Percentiles rank a stretch among this genome's conserved stretches.
Evolutionary conservation across 2,113 vertebrate genomes (phyloP).

Genomic region (Hippocampus zosterae): DNA sequence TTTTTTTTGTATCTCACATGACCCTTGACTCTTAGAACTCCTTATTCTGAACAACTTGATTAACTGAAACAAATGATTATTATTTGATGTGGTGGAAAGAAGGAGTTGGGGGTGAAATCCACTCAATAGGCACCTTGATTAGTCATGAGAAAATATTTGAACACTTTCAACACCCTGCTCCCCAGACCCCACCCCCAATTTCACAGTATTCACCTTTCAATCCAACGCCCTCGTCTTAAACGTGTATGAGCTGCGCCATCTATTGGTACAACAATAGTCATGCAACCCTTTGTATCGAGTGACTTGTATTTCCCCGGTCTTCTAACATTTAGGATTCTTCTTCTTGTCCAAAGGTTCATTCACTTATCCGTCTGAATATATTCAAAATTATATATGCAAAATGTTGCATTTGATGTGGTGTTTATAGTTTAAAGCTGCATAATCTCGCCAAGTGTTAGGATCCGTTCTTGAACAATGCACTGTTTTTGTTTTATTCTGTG

Average conservation of each 20-base stretch:
- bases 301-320: neutral
- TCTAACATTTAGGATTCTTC: neutral
- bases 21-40: neutral
- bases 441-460: neutral
- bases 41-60: neutral
- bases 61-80: too few relatives aligned
- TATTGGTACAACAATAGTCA: conserved; percentile 13
- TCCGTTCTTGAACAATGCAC: neutral
- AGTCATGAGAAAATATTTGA: neutral
- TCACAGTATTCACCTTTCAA: too few relatives aligned
- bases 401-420: neutral
- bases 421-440: neutral
- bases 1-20: neutral
- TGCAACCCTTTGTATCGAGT: conserved; percentile 10
- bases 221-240: neutral
- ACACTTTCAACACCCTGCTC: too few relatives aligned
- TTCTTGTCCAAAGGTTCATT: neutral
- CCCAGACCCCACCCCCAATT: too few relatives aligned
- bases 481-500: neutral
- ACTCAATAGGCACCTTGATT: neutral
- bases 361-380: neutral
- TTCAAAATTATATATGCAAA: neutral
- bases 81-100: neutral
- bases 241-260: conserved; percentile 50
- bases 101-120: neutral